Conservation (phyloP, 1,140 invertebrate species). For the Pachypsylla venusta region DNA sequence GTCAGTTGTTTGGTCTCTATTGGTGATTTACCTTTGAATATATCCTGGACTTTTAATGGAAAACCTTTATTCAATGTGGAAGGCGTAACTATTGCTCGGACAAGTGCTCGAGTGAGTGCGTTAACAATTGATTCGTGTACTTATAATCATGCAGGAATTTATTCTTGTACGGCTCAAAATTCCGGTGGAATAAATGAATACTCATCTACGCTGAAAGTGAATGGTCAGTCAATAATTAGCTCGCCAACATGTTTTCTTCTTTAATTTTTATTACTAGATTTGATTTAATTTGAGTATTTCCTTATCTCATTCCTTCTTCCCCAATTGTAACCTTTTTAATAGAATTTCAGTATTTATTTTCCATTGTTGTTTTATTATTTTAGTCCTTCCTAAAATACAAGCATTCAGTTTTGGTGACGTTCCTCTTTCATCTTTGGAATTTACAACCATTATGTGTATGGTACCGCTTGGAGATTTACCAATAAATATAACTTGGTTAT, state of each 20-base stretch:
- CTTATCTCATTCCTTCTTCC: no score
- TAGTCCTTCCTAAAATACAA: constrained; percentile 60
- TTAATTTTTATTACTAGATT: constrained; percentile 50
- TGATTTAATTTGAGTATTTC: no score
- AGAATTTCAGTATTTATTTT: no score
- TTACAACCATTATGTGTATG: constrained; percentile 56
- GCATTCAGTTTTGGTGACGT: constrained; percentile 47
- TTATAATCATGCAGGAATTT: constrained; percentile 32
- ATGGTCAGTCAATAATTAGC: constrained; percentile 35
- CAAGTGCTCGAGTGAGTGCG: constrained; percentile 17
- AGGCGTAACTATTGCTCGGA: constrained; percentile 17
- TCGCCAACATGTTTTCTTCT: constrained; percentile 45
- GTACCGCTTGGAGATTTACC: constrained; percentile 63
- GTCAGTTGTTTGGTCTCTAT: constrained; percentile 54
- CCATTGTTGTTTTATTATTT: no score
- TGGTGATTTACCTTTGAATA: constrained; percentile 48
- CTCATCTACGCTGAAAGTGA: constrained; percentile 33
- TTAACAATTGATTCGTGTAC: constrained; percentile 21
- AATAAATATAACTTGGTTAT: constrained; percentile 57
- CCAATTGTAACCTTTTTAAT: no score
- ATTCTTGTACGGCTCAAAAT: constrained; percentile 38
- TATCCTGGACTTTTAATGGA: constrained; percentile 42
- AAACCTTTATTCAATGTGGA: constrained; percentile 33
- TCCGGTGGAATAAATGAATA: constrained; percentile 31
- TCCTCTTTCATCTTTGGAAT: constrained; percentile 59